Evolutionary conservation across 2,888 invertebrate genomes (phyloP).

Genomic region (Clivina fossor): DNA sequence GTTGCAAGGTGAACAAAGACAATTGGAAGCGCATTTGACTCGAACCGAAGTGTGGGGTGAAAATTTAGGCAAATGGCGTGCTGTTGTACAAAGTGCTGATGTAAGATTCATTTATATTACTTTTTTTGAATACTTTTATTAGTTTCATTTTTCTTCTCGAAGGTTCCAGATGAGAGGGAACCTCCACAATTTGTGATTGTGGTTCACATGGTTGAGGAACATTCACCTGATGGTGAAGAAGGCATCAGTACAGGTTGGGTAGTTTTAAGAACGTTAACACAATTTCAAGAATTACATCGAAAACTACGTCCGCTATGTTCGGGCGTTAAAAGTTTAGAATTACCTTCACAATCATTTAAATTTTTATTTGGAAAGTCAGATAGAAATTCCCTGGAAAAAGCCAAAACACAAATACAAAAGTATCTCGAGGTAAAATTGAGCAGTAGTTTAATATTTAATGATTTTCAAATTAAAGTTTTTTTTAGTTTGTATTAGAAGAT

Average conservation of each 20-base stretch:
- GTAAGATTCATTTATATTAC: slow-evolving; percentile 52
- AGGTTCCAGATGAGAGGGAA: slow-evolving; percentile 57
- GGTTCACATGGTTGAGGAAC: slow-evolving; percentile 72
- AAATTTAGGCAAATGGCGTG: slow-evolving; percentile 85
- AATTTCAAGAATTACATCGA: slow-evolving; percentile 78
- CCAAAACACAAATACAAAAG: slow-evolving; percentile 79
- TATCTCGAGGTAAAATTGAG: slow-evolving; percentile 73
- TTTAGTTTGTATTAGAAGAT: slow-evolving; percentile 82
- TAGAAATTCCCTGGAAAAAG: slow-evolving; percentile 76
- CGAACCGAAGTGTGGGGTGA: slow-evolving; percentile 90
- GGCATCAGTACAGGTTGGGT: slow-evolving; percentile 69
- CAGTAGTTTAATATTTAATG: slow-evolving; percentile 21
- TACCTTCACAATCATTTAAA: slow-evolving; percentile 80
- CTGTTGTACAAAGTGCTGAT: slow-evolving; percentile 81
- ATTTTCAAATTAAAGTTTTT: slow-evolving; percentile 36
- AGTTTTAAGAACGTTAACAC: slow-evolving; percentile 61
- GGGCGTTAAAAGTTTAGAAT: slow-evolving; percentile 77
- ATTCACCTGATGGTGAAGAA: slow-evolving; percentile 57
- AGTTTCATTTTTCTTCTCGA: slow-evolving; percentile 34
- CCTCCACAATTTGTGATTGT: slow-evolving; percentile 73
- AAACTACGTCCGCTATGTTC: slow-evolving; percentile 81
- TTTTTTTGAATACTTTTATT: not conserved
- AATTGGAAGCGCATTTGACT: slow-evolving; percentile 80
- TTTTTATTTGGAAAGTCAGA: slow-evolving; percentile 83
- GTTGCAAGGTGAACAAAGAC: slow-evolving; percentile 76